Conservation (phyloP, 2,797 vertebrate genomes). For the Harpagifer antarcticus region DNA sequence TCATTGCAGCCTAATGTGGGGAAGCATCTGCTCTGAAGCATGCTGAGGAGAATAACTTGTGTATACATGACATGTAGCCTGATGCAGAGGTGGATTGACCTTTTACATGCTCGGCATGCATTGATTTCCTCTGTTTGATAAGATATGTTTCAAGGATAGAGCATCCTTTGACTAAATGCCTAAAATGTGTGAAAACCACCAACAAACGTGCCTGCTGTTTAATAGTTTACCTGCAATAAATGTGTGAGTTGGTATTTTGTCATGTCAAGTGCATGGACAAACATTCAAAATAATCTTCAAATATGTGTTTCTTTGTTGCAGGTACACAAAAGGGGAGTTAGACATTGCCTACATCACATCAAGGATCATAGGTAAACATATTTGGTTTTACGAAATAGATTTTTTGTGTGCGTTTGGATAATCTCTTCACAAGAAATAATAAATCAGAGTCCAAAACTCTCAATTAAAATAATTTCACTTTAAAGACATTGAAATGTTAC, state of each 20-base stretch:
- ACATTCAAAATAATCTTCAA: not conserved
- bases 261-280: not conserved
- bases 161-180: not conserved
- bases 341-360: constrained; percentile 98
- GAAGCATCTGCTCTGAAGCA: constrained; percentile 36
- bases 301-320: constrained; percentile 69
- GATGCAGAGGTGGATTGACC: constrained; percentile 3
- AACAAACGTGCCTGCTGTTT: not conserved
- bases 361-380: constrained; percentile 93
- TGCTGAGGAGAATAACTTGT: constrained; percentile 40
- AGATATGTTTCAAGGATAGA: constrained; percentile 11
- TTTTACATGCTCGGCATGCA: constrained; percentile 9
- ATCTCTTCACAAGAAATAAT: not conserved
- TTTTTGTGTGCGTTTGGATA: constrained; percentile 11
- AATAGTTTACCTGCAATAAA: not conserved
- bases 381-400: not conserved
- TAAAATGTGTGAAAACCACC: constrained; percentile 1
- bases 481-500: not conserved
- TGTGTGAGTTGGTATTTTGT: not conserved
- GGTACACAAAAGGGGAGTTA: constrained; percentile 98
- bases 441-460: not conserved
- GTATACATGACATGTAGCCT: constrained; percentile 27
- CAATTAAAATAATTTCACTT: not conserved
- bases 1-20: constrained; percentile 22
- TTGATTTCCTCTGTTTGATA: constrained; percentile 15